These are phyloP conservation scores for Nothocercus julius DNA, from an alignment of 2,113 vertebrate genomes.

Conservation along the genomic window DNA sequence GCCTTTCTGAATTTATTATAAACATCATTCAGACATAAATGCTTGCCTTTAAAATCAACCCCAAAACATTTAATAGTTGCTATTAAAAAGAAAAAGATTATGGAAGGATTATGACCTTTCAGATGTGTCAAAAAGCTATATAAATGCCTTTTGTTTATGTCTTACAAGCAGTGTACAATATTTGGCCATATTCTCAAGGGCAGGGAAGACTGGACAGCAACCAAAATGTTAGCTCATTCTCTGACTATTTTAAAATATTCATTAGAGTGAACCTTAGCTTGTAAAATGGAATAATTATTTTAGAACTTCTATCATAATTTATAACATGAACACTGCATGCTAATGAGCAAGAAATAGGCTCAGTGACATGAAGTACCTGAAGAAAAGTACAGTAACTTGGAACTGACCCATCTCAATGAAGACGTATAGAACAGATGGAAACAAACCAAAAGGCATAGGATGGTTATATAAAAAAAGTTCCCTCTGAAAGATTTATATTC, in stretches of 20 bases:
- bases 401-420: background rate
- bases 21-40: background rate
- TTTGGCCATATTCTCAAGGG: background rate
- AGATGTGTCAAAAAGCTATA: background rate
- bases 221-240: slow-evolving; percentile 49
- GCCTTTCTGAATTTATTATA: background rate
- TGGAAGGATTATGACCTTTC: background rate
- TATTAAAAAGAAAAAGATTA: background rate
- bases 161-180: background rate
- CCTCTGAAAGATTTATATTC: background rate
- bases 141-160: background rate
- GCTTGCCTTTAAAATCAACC: background rate
- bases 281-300: slow-evolving; percentile 40
- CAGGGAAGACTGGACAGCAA: background rate
- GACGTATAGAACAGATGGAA: background rate
- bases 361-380: background rate
- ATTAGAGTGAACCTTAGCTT: slow-evolving; percentile 13
- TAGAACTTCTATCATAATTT: background rate
- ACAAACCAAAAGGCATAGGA: background rate
- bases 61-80: background rate
- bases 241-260: slow-evolving; percentile 43
- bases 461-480: background rate
- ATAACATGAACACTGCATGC: background rate
- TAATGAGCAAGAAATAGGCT: background rate
- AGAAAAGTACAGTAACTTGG: background rate